These are phyloP conservation scores for Tragelaphus buxtoni DNA, from an alignment of 2,113 vertebrate genomes.

Conservation along the genomic window DNA sequence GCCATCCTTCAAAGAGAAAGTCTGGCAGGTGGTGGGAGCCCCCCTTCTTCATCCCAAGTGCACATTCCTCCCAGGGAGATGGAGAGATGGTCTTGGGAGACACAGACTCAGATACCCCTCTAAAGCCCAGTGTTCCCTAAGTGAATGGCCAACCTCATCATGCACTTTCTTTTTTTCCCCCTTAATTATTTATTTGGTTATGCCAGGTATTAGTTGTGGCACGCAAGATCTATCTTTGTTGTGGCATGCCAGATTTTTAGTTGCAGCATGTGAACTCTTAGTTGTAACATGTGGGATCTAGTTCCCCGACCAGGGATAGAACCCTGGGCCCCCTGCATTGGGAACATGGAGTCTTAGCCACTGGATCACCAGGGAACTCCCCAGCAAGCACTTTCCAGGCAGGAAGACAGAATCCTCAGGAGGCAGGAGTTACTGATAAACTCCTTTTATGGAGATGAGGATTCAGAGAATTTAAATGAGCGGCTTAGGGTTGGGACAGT, in stretches of 20 bases:
- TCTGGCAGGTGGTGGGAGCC: not conserved
- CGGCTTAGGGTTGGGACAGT: not conserved
- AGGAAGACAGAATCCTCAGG: not conserved
- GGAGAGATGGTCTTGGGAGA: not conserved
- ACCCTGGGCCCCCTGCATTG: not conserved
- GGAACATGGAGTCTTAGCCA: not conserved
- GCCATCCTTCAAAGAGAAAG: not conserved
- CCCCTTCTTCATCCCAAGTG: not conserved
- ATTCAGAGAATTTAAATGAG: slow-evolving; percentile 19
- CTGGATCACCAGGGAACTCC: not conserved
- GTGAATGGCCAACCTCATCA: not conserved
- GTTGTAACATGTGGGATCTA: not conserved
- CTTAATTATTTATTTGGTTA: not conserved
- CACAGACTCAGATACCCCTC: not conserved
- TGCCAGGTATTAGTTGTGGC: not conserved
- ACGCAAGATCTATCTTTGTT: not conserved
- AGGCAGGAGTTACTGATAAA: not conserved
- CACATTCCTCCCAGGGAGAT: not conserved
- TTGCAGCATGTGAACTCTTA: not conserved
- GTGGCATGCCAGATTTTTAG: not conserved
- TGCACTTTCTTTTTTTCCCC: not conserved
- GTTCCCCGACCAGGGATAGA: not conserved
- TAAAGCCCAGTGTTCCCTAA: not conserved
- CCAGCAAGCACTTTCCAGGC: not conserved
- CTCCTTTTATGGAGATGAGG: not conserved